phyloP scores from a whole-genome alignment of 2,113 vertebrate genomes.

The Vicugna pacos region DNA sequence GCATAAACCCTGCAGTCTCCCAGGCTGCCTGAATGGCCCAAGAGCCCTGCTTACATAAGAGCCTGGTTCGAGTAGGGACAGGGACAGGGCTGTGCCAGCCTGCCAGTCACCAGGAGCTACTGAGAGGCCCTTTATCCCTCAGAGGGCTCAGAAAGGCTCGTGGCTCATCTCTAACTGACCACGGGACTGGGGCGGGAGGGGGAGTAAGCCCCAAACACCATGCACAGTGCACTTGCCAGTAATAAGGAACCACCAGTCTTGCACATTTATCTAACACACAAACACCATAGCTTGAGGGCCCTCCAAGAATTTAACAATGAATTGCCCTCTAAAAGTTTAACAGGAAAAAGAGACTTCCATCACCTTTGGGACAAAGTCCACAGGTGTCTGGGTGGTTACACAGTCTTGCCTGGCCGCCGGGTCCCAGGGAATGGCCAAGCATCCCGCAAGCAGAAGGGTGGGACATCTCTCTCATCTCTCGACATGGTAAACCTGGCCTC shows the following conservation, averaged over 20 bases:
- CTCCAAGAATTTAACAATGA: background rate
- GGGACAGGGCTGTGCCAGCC: background rate
- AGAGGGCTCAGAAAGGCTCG: background rate
- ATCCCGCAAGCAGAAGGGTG: accelerated
- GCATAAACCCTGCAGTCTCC: background rate
- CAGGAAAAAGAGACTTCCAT: background rate
- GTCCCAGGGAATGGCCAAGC: too few relatives aligned
- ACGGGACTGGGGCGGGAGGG: accelerated
- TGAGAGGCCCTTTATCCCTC: background rate
- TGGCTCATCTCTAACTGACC: background rate
- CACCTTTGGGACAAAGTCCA: background rate
- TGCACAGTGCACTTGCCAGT: background rate
- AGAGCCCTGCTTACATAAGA: background rate
- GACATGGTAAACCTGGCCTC: background rate
- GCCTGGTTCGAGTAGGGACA: background rate
- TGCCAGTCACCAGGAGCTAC: background rate
- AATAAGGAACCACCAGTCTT: too few relatives aligned
- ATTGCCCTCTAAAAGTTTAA: background rate
- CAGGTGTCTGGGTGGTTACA: background rate
- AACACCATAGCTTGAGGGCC: background rate
- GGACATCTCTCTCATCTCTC: too few relatives aligned
- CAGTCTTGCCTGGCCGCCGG: background rate
- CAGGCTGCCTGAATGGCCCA: background rate
- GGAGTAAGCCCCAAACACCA: background rate
- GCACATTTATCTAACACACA: background rate